phyloP scores from a whole-genome alignment of 2,797 vertebrate genomes.

The Poeciliopsis paucimaculata region DNA sequence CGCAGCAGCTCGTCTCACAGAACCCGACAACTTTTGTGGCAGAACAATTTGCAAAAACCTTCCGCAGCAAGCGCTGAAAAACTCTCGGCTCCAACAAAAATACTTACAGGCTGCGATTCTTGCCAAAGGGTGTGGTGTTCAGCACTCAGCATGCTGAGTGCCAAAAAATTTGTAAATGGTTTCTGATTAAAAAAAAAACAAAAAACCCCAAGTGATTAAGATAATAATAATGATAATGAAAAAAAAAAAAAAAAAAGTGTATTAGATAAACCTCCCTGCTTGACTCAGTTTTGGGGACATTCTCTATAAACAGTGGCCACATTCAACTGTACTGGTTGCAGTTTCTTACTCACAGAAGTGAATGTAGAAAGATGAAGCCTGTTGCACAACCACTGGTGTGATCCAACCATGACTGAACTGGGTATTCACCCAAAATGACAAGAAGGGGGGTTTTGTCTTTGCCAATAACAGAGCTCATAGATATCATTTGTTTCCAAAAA shows the following conservation, averaged over 20 bases:
- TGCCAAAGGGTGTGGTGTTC: constrained; percentile 8
- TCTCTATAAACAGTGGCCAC: neutral
- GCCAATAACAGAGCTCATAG: constrained; percentile 23
- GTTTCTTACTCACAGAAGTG: neutral
- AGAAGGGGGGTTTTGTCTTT: constrained; percentile 15
- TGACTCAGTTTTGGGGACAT: neutral
- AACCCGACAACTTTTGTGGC: neutral
- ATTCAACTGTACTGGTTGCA: neutral
- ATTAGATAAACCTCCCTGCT: neutral
- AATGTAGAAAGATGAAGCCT: neutral
- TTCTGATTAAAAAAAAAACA: neutral
- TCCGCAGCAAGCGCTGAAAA: neutral
- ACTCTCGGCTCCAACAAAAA: neutral
- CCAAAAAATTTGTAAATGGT: neutral
- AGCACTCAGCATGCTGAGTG: neutral
- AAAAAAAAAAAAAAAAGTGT: neutral
- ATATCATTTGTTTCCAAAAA: constrained; percentile 12
- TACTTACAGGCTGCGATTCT: neutral
- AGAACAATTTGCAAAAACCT: neutral
- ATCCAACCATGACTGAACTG: constrained; percentile 14
- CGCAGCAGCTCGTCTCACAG: neutral
- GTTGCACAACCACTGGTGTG: neutral
- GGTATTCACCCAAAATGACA: constrained; percentile 16
- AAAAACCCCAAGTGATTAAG: neutral
- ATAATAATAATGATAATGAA: neutral